Evolutionary conservation across 2,113 vertebrate genomes (phyloP).

Genomic region (Brachionichthys hirsutus): DNA sequence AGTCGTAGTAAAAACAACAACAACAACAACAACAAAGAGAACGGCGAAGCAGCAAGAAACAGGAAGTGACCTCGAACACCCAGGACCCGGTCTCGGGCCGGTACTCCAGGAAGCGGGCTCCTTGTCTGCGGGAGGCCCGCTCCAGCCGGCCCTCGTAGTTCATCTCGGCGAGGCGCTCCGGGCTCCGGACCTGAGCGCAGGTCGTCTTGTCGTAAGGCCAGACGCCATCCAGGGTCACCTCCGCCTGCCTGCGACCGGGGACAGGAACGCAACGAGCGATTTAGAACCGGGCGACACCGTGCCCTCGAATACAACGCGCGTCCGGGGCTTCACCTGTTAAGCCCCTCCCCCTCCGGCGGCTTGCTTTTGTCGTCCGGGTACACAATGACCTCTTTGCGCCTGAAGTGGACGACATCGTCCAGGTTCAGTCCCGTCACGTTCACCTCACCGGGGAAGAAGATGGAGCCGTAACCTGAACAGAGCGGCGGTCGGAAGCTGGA

Average conservation of each 20-base stretch:
- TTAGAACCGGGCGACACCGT: too few species aligned
- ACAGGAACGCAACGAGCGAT: background rate
- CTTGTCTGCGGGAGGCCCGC: constrained; percentile 87
- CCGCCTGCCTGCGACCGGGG: constrained; percentile 72
- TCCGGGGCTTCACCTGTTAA: constrained; percentile 95
- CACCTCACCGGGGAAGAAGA: constrained; percentile 90
- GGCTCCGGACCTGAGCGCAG: constrained; percentile 88
- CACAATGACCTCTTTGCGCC: constrained; percentile 94
- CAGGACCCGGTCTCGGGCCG: constrained; percentile 93
- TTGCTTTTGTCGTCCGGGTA: constrained; percentile 92
- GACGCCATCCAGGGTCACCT: constrained; percentile 94
- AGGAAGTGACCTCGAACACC: constrained; percentile 86
- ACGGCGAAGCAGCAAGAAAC: too few species aligned
- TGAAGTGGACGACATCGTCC: constrained; percentile 93
- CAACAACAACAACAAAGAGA: too few species aligned
- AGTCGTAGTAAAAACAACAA: background rate
- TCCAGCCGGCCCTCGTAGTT: constrained; percentile 92
- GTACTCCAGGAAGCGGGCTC: constrained; percentile 94
- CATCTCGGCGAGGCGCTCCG: constrained; percentile 87
- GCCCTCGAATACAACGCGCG: too few species aligned
- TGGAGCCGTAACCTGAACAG: constrained; percentile 87
- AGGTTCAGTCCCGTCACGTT: constrained; percentile 88
- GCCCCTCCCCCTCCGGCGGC: constrained; percentile 85
- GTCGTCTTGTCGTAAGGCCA: constrained; percentile 96
- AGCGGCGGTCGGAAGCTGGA: background rate